Base-by-base conservation (phyloP, 2,797 vertebrate species). In the Anabas testudineus region DNA sequence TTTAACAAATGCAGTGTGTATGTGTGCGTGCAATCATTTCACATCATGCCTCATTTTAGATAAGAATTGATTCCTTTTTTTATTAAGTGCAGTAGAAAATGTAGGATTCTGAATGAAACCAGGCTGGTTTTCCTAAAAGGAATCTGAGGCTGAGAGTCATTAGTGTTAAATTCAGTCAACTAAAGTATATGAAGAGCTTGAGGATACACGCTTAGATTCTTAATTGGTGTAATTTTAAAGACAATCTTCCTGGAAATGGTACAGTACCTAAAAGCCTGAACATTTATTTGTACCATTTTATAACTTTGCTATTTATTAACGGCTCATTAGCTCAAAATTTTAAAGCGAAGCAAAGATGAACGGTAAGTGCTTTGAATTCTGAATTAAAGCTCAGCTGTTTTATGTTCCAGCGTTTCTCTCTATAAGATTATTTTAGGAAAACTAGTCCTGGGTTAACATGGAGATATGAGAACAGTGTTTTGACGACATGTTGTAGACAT, bases 1-100 rank as follows among this genome's bases (percentile, higher is more conserved):
- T 80, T 42, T 51, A 54, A 48, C 13, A 32, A 24, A 69, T 55
- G 74, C 54, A 54, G 41, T 77, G 21, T 64, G 39, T 57, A 46
- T 67, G 64, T 74, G 69, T 61, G 57, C 42, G 63, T 47, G 56
- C 15, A 61, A 67, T 71, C 80, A 88, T 88, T 80, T 84, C 84
- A 81, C 67, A 63, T 83, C 75, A 88, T 77, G 71, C 76, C 60
- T 87, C 86, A 80, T 85, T 71, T 73, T 71, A 78, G 28, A 77
- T 39, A 41, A 45, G 57, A 78, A 65, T 30, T 14, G 39, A 39
- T 37, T 45, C n/a, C 18, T 63, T 69, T 71, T 48, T 52, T 54
- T 13, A 46, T 54, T 2, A 78, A 61, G 51, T 76, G 47, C 62
- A 71, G 66, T 83, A 80, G 72, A 76, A 2, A 21, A 71, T 45